Base-by-base conservation (phyloP, 1,140 invertebrate species). In the Zophobas atratus region DNA sequence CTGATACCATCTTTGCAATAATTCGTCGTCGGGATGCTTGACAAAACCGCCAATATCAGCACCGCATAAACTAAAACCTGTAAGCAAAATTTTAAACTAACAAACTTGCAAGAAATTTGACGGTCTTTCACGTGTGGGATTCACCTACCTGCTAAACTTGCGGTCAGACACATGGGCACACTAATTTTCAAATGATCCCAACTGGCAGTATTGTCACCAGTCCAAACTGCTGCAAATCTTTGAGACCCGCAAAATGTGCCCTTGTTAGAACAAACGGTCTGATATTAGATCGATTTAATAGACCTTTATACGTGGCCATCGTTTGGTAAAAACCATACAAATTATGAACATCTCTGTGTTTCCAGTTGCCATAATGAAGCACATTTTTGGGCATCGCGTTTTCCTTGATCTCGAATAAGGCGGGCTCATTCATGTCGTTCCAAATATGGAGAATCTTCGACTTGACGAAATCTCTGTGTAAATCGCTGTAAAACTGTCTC, bases 21-120 rank as follows among this genome's bases (percentile, higher is more conserved):
- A 88, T 86, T 99, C 96, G 6, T 91, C 84, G 79, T 98, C 95
- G 0, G 97, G 97, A 87, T 98, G 97, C 76, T 94, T 94, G 87
- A 99, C 99, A 89, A 99, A 99, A 1, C 98, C 98, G n/a, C 96
- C 97, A 73, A 99, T 92, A 88, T 99, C 98, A 53, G 98, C 96
- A 4, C 98, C 98, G 85, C 96, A 97, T 86, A 98, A 97, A 0
- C 94, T 94, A 78, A 99, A 92, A 0, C 98, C 98, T 6, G 80
- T 53, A 6, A 84, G 32, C 73, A 4, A 72, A 49, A 6, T 41
- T 5, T 35, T 8, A 33, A 5, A 2, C 3, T 2, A 32, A 32
- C 20, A 20, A 20, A 20, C 20, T 20, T 20, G 20, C 20, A 20
- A 20, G 8, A 8, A 43, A 71, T 71, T 43, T 43, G 33, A 71